Percentiles rank a stretch among this genome's conserved stretches.
Evolutionary conservation across 2,888 invertebrate genomes (phyloP).

Genomic region (Litoditis marina): DNA sequence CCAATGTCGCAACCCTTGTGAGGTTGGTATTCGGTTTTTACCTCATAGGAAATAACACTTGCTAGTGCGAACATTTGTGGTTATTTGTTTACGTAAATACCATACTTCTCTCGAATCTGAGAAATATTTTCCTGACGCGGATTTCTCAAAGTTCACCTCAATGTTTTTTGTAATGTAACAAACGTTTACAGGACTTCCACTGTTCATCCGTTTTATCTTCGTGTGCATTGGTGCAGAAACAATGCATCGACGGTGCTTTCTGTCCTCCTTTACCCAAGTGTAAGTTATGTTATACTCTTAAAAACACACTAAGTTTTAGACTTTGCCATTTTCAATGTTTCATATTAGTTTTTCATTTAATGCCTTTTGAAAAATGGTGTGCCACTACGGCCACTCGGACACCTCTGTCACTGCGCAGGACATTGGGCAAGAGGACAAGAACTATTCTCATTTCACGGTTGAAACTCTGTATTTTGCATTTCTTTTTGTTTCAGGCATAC

Average conservation of each 20-base stretch:
- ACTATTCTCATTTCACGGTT: too few species aligned
- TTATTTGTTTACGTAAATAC: too few species aligned
- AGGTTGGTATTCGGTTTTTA: conserved; percentile 17
- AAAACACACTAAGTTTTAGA: too few species aligned
- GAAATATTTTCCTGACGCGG: not conserved
- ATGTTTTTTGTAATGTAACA: not conserved
- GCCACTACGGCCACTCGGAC: too few species aligned
- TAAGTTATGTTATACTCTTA: not conserved
- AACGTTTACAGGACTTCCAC: conserved; percentile 25
- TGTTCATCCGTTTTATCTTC: conserved; percentile 18
- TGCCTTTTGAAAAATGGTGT: too few species aligned
- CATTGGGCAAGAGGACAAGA: too few species aligned
- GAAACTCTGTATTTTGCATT: not conserved
- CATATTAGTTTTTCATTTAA: too few species aligned
- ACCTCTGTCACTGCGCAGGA: too few species aligned
- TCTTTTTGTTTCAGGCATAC: conserved; percentile 1
- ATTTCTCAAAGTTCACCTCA: not conserved
- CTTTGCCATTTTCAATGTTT: too few species aligned
- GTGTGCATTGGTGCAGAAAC: conserved; percentile 6
- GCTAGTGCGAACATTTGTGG: too few species aligned
- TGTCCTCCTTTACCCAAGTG: conserved; percentile 38
- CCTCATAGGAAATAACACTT: too few species aligned
- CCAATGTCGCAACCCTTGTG: conserved; percentile 34
- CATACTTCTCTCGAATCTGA: too few species aligned
- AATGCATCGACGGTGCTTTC: conserved; percentile 24